These are phyloP conservation scores for Enteromius viviparus DNA, from an alignment of 2,797 vertebrate species.

Conservation along the genomic window DNA sequence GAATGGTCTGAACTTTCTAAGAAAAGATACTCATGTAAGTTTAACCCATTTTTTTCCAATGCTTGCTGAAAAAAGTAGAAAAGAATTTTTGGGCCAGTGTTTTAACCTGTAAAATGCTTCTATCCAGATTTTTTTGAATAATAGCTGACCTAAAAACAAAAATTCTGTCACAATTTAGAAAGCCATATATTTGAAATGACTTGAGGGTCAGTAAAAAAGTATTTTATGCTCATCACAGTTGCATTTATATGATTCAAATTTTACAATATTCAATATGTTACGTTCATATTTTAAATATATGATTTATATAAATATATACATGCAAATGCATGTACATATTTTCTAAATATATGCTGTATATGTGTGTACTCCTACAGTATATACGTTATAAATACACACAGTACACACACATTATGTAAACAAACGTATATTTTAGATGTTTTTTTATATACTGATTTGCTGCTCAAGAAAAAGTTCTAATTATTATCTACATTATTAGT, in stretches of 20 bases:
- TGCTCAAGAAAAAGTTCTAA: not conserved
- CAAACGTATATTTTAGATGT: too few species aligned
- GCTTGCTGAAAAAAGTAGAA: not conserved
- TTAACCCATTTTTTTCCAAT: not conserved
- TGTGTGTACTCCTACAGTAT: too few species aligned
- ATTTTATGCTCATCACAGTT: not conserved
- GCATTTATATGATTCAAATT: not conserved
- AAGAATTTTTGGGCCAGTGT: not conserved
- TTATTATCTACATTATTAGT: not conserved
- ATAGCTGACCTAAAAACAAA: not conserved
- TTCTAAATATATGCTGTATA: too few species aligned
- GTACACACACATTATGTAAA: too few species aligned
- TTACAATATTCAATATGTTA: too few species aligned
- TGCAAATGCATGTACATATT: too few species aligned
- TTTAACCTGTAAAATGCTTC: not conserved
- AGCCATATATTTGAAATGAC: not conserved
- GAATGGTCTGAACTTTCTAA: slow-evolving; percentile 93
- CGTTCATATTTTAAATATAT: too few species aligned
- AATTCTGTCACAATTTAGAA: not conserved
- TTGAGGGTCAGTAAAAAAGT: not conserved
- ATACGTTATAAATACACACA: too few species aligned
- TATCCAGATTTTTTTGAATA: not conserved
- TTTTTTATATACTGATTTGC: not conserved
- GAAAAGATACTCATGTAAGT: slow-evolving; percentile 91
- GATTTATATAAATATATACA: too few species aligned